These are phyloP conservation scores for Myiozetetes cayanensis DNA, from an alignment of 2,113 vertebrate genomes.

Conservation along the genomic window DNA sequence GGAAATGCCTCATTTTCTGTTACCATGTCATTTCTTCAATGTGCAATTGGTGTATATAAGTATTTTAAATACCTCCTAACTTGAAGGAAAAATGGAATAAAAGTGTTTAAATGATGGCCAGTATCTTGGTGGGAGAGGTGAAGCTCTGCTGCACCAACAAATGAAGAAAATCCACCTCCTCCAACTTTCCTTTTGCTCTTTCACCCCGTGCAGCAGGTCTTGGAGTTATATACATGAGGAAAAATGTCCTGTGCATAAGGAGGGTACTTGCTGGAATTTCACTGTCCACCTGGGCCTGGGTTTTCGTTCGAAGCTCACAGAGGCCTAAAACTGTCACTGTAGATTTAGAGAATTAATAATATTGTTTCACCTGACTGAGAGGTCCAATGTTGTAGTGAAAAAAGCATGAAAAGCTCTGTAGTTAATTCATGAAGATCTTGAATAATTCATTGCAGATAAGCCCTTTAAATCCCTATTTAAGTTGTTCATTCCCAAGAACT, in stretches of 20 bases:
- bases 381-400: not conserved
- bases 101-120: not conserved
- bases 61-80: not conserved
- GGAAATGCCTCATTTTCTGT: not conserved
- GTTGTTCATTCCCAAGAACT: not conserved
- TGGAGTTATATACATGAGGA: not conserved
- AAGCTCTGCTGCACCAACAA: not conserved
- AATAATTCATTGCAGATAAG: slow-evolving; percentile 39
- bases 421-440: slow-evolving; percentile 14
- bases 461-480: not conserved
- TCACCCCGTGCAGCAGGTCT: not conserved
- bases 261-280: not conserved
- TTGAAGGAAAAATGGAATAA: not conserved
- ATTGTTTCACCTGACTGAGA: not conserved
- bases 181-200: not conserved
- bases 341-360: not conserved
- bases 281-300: not conserved
- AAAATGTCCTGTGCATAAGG: not conserved
- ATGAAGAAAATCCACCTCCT: not conserved
- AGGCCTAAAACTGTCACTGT: not conserved
- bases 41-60: not conserved
- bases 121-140: not conserved
- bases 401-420: not conserved
- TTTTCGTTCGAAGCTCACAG: not conserved
- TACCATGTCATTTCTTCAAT: not conserved